Percentiles rank a stretch among this genome's conserved stretches.
Conservation (phyloP, 2,113 vertebrate genomes). For the Xenopus laevis region DNA sequence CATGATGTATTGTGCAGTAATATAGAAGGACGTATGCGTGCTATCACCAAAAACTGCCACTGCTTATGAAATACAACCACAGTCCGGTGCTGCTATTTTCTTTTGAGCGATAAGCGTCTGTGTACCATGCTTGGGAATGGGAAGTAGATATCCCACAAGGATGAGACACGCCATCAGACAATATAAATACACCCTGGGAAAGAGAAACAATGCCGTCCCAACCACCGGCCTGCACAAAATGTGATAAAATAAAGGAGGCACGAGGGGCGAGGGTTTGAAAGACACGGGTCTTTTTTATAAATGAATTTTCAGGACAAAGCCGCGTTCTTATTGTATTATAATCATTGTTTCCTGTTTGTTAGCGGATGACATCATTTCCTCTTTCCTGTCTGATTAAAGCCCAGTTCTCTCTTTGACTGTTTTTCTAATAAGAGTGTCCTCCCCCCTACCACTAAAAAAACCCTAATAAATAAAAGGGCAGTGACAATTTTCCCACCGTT, state of each 20-base stretch:
- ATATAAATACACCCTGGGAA: slow-evolving; percentile 40
- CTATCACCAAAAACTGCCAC: no score
- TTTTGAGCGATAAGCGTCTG: slow-evolving; percentile 8
- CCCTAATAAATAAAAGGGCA: slow-evolving; percentile 43
- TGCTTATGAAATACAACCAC: no score
- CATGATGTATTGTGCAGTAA: no score
- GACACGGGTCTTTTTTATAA: neutral
- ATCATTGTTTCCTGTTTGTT: slow-evolving; percentile 87
- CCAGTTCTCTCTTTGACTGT: slow-evolving; percentile 52
- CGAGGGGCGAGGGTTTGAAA: fast-evolving
- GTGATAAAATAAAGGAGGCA: neutral
- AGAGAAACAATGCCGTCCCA: fast-evolving
- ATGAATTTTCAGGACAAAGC: slow-evolving; percentile 55
- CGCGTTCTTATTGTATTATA: slow-evolving; percentile 71
- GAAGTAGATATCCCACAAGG: slow-evolving; percentile 13
- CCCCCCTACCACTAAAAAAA: slow-evolving; percentile 30
- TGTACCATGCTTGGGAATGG: slow-evolving; percentile 11
- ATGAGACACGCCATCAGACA: slow-evolving; percentile 5
- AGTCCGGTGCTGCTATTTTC: neutral
- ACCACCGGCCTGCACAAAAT: neutral
- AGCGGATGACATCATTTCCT: slow-evolving; percentile 77
- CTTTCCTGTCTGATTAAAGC: slow-evolving; percentile 76
- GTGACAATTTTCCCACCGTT: slow-evolving; percentile 28
- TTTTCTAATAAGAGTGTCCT: slow-evolving; percentile 71
- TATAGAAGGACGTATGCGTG: no score